Evolutionary conservation across 2,888 invertebrate genomes (phyloP).

Genomic region (Drosophila pullipes): DNA sequence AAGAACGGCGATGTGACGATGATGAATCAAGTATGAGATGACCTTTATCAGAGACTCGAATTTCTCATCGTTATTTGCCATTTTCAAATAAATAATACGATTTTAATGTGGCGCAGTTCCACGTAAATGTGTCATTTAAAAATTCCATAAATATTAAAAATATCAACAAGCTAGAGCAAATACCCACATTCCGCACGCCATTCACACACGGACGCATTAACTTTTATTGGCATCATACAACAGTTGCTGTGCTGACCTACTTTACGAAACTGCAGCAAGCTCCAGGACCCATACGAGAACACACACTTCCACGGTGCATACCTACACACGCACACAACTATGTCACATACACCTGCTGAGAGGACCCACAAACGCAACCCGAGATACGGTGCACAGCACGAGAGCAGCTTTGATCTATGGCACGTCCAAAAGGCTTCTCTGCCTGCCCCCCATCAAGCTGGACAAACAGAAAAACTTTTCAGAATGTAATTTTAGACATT

Average conservation of each 20-base stretch:
- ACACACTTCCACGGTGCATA: conserved; percentile 6
- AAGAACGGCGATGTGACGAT: neutral
- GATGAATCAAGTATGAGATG: neutral
- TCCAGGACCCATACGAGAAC: conserved; percentile 27
- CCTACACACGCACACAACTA: conserved; percentile 2
- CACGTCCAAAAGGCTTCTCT: conserved; percentile 49
- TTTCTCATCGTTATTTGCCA: conserved; percentile 1
- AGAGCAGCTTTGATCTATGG: conserved; percentile 70
- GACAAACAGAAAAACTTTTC: conserved; percentile 61
- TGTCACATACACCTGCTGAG: conserved; percentile 57
- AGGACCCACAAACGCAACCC: conserved; percentile 29
- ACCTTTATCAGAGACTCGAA: neutral
- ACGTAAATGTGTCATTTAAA: conserved; percentile 71
- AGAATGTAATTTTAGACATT: conserved; percentile 66
- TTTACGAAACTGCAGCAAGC: conserved; percentile 56
- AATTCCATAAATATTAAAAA: conserved; percentile 79
- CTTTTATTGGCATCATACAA: conserved; percentile 75
- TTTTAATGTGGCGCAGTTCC: conserved; percentile 36
- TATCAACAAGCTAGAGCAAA: conserved; percentile 70
- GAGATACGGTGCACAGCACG: conserved; percentile 42
- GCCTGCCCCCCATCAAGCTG: conserved; percentile 45
- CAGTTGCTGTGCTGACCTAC: conserved; percentile 62
- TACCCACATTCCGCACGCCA: conserved; percentile 49
- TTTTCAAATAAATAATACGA: conserved; percentile 42
- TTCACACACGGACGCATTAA: conserved; percentile 67